Conservation (phyloP, 2,113 vertebrate genomes). For the Martes martes region DNA sequence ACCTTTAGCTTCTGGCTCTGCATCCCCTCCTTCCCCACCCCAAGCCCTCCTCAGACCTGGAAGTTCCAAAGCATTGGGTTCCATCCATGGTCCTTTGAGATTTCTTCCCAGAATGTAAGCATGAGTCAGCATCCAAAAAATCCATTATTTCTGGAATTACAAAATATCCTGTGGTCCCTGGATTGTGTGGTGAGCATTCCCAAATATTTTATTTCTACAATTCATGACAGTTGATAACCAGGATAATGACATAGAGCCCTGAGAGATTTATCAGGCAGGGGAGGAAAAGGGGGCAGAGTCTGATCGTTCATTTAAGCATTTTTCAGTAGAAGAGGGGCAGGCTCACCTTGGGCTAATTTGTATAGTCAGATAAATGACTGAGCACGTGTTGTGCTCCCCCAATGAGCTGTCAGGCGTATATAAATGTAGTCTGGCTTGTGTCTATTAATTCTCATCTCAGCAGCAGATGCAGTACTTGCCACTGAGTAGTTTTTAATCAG, state of each 20-base stretch:
- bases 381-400: neutral
- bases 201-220: conserved; percentile 13
- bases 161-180: neutral
- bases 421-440: neutral
- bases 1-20: neutral
- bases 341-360: conserved; percentile 29
- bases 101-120: neutral
- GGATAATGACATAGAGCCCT: neutral
- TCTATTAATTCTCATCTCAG: conserved; percentile 31
- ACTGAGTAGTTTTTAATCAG: conserved; percentile 50
- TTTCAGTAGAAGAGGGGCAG: neutral
- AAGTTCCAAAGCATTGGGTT: neutral
- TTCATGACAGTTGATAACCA: neutral
- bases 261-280: neutral
- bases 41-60: neutral
- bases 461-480: neutral
- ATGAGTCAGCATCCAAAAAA: neutral
- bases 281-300: neutral
- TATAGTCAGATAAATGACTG: neutral
- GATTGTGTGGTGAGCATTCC: neutral
- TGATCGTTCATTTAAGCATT: neutral
- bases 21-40: no score
- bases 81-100: neutral
- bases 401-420: neutral
- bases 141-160: neutral